A percentile compares a stretch with the other conserved stretches of the same genome.
Conservation (phyloP, 2,113 vertebrate species). For the Lophotis ruficrista region DNA sequence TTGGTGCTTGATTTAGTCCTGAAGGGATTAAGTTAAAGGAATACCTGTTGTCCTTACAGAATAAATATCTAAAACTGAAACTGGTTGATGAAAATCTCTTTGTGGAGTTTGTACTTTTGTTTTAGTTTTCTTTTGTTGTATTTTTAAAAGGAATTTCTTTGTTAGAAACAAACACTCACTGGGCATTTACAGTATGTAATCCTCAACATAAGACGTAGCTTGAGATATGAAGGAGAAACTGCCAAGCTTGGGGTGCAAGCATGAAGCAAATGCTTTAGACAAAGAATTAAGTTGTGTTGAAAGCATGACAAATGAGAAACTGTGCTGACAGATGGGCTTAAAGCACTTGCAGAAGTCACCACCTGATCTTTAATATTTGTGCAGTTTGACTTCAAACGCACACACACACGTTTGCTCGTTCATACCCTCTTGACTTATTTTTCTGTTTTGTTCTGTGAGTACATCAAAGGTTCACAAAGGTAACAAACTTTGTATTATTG, state of each 20-base stretch:
- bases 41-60: background rate
- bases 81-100: background rate
- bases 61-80: background rate
- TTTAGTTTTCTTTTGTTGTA: background rate
- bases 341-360: background rate
- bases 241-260: background rate
- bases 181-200: background rate
- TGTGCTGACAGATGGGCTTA: background rate
- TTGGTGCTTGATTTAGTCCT: background rate
- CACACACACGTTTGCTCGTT: background rate
- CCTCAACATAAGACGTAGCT: background rate
- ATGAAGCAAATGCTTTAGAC: background rate
- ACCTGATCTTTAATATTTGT: background rate
- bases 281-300: background rate
- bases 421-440: background rate
- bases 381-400: background rate
- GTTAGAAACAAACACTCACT: background rate
- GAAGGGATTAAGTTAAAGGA: background rate
- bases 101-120: background rate
- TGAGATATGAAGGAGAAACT: background rate
- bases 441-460: background rate
- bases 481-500: background rate
- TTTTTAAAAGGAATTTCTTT: background rate
- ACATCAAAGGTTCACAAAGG: background rate
- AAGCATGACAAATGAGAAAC: background rate